Evolutionary conservation across 2,113 vertebrate species (phyloP), one percentile per base, ranked within the genome.

Genomic region (Triplophysa siluroides): DNA sequence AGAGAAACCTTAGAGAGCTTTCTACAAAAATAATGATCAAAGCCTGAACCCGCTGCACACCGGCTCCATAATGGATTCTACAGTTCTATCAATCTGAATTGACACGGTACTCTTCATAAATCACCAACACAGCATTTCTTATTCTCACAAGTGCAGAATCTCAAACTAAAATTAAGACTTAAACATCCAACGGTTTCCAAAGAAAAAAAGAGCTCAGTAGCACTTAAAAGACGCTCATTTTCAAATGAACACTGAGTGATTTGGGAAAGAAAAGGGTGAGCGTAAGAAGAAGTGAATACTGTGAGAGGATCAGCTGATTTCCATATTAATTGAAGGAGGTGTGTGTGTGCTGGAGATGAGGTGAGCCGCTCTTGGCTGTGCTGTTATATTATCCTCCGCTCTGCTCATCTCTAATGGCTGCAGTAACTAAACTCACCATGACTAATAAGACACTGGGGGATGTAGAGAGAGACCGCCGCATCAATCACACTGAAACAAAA

Each of bases 371-470:
- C 78, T 82, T 88, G 83, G 83, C 83, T 81, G 86, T 85, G 78
- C 89, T 87, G 86, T 89, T 86, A 87, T 88, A 86, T 84, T 86
- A 88, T 77, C 87, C 83, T 73, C 83, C 29, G 81, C 83, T 78
- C 84, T 80, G 50, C 84, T 85, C 83, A 75, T 81, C 87, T 83
- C 79, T 83, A 88, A 88, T 85, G 86, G 86, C 84, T 69, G 87
- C 85, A 88, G 88, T 87, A 82, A 85, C 89, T 76, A 74, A 84
- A 81, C 86, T 82, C 87, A 80, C 84, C 86, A 86, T 86, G 81
- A 89, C 87, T 87, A 90, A 90, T 91, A 89, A 89, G 87, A 83
- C 83, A 83, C 82, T 81, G 80, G 85, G 84, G 85, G 66, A 64
- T 73, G 60, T 54, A 62, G 71, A 76, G 61, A 66, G 47, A 79